These are phyloP conservation scores for Ibidorhyncha struthersii DNA, from an alignment of 2,113 vertebrate species.

Conservation along the genomic window DNA sequence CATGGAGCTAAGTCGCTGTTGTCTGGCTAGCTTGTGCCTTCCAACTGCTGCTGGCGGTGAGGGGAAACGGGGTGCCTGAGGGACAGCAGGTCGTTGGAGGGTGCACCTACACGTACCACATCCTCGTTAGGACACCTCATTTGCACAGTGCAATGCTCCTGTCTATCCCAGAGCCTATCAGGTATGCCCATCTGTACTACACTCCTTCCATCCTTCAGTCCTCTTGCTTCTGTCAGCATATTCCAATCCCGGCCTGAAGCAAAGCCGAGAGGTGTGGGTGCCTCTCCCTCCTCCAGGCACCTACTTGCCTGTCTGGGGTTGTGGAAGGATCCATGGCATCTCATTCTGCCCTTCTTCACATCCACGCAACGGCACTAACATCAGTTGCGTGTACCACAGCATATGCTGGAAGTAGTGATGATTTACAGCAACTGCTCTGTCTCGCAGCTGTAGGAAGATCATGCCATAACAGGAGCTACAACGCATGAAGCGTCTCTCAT, in stretches of 20 bases:
- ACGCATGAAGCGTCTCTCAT: not conserved
- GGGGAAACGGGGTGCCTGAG: not conserved
- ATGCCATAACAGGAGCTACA: not conserved
- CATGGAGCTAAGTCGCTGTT: slow-evolving; percentile 12
- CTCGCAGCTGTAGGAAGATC: not conserved
- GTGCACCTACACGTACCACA: not conserved
- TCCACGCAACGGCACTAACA: not conserved
- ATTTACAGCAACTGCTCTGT: slow-evolving; percentile 14
- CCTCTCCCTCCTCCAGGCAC: not conserved
- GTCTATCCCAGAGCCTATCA: not conserved
- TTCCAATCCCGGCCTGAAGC: not conserved
- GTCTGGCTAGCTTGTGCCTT: not conserved
- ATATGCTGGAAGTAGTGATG: not conserved
- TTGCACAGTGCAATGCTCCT: not conserved
- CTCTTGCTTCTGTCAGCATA: not conserved
- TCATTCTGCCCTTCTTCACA: not conserved
- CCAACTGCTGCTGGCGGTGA: not conserved
- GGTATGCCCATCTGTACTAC: not conserved
- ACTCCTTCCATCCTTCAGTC: not conserved
- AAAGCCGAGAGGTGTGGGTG: fast-evolving
- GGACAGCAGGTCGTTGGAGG: not conserved
- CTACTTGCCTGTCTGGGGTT: not conserved
- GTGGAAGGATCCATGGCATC: not conserved
- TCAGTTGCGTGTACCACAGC: not conserved
- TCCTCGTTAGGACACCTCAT: fast-evolving